phyloP scores from a whole-genome alignment of 2,888 invertebrate species.

The Agapetus fuscipes region DNA sequence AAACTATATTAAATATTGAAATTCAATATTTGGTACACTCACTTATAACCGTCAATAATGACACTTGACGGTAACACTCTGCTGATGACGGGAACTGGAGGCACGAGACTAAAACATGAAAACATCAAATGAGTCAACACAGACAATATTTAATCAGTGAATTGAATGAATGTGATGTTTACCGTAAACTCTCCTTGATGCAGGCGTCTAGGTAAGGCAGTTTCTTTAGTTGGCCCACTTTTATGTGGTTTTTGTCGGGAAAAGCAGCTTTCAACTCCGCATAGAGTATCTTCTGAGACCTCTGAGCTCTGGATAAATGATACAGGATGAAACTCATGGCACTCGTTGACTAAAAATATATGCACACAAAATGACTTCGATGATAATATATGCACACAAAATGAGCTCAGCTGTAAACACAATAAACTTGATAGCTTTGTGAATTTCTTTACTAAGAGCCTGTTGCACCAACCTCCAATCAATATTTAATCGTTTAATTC shows the following conservation, averaged over 20 bases:
- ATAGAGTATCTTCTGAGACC: constrained; percentile 49
- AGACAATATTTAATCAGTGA: background rate
- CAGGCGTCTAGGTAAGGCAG: constrained; percentile 52
- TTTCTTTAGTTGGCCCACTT: constrained; percentile 1
- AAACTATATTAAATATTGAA: no score
- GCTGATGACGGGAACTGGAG: constrained; percentile 54
- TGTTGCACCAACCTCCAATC: no score
- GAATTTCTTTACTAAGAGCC: no score
- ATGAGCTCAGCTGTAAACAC: no score
- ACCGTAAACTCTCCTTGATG: constrained; percentile 54
- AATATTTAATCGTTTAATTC: no score
- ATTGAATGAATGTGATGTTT: no score
- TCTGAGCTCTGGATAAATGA: constrained; percentile 54
- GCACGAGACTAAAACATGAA: constrained; percentile 41
- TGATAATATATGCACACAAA: no score
- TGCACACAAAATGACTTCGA: no score
- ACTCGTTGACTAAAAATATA: constrained; percentile 43
- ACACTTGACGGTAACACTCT: constrained; percentile 50
- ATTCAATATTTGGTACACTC: constrained; percentile 21
- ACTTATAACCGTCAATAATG: constrained; percentile 50
- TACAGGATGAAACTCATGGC: constrained; percentile 55
- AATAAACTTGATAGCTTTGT: no score
- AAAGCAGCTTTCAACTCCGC: constrained; percentile 45
- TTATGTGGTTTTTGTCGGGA: constrained; percentile 26
- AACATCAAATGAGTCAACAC: constrained; percentile 1